Evolutionary conservation across 2,888 invertebrate genomes (phyloP), one percentile per base, ranked within the genome.

Genomic region (Cheiracanthium punctorium): DNA sequence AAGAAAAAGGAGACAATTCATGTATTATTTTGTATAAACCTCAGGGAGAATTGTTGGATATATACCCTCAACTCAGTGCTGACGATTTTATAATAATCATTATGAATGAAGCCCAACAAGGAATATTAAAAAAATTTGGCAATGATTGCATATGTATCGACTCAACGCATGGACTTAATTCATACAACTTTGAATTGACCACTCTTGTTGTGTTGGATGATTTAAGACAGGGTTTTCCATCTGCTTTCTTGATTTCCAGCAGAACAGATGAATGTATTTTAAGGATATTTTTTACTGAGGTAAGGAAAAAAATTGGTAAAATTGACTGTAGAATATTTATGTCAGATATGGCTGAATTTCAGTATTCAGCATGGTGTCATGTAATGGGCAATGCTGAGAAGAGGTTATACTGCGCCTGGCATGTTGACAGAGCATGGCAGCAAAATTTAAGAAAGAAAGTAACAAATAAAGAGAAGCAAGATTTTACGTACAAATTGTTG

Each of bases 351-450:
- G 88, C 29, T 7, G 32, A 82, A 17, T 1, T 70, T 1, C 85
- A 75, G 65, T 89, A 72, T 33, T 81, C 85, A 71, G 88, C 88
- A n/a, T 89, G 89, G 88, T n/a, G n/a, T 79, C 71, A 7, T n/a
- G n/a, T n/a, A n/a, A 87, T 87, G 69, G 30, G 12, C 65, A 1
- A 29, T 5, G 30, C 74, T 0, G 24, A 70, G 17, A 32, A 24
- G 5, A 65, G 43, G 4, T 52, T 88, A 10, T 79, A 74, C 29
- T 88, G 82, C 52, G 20, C 69, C 0, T 88, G 88, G 84, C 88
- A 88, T 86, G 81, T 77, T 7, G 67, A 65, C 20, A 24, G 30
- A 1, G 33, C 67, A n/a, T 74, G 52, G 70, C 29, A 28, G 0
- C 67, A 69, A 30, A 69, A 79, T 24, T 58, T 79, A 8, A 14